phyloP scores from a whole-genome alignment of 2,888 invertebrate species.

The Lasioglossum marginatum region DNA sequence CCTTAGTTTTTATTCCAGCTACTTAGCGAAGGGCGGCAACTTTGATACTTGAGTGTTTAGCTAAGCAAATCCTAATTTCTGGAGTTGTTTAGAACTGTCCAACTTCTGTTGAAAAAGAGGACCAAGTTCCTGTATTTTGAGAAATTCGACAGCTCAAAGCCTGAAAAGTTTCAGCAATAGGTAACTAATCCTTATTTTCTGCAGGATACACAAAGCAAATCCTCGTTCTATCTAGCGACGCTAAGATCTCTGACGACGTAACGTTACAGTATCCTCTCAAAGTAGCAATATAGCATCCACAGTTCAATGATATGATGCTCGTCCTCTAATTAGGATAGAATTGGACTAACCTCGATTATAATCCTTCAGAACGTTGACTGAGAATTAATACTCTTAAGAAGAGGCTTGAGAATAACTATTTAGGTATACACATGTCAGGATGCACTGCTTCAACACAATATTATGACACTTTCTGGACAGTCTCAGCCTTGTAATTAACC shows the following conservation, averaged over 20 bases:
- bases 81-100: not conserved
- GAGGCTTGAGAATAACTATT: conserved; percentile 1
- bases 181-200: not conserved
- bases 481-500: not conserved
- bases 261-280: not conserved
- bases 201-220: not conserved
- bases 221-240: not conserved
- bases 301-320: not conserved
- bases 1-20: not conserved
- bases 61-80: not conserved
- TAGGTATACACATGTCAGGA: conserved; percentile 28
- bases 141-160: not conserved
- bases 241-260: not conserved
- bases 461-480: conserved; percentile 38
- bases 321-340: not conserved
- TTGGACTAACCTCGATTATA: not conserved
- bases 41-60: not conserved
- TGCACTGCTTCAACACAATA: conserved; percentile 52
- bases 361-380: conserved; percentile 10
- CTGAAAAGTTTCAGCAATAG: not conserved
- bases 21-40: not conserved
- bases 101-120: no score
- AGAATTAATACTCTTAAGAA: not conserved
- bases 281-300: not conserved
- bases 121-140: not conserved